phyloP scores from a whole-genome alignment of 2,797 vertebrate species.

The Chrosomus eos region DNA sequence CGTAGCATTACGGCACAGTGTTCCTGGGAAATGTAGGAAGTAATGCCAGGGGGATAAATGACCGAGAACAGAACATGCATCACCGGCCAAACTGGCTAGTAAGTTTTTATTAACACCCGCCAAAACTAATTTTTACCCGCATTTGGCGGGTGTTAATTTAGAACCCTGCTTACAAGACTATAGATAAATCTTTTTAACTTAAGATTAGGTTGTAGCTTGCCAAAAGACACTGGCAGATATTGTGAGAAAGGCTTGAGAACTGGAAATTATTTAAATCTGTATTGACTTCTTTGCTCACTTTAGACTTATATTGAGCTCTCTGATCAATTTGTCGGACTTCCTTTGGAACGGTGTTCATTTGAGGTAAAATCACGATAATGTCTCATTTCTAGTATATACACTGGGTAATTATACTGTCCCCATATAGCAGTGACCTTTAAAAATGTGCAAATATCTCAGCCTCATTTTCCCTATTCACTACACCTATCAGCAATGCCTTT shows the following conservation, averaged over 20 bases:
- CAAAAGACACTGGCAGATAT: not conserved
- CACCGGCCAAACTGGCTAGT: too few species aligned
- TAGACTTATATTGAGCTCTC: conserved; percentile 11
- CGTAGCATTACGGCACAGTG: too few species aligned
- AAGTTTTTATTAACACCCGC: too few species aligned
- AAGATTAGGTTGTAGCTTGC: not conserved
- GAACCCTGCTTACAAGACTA: not conserved
- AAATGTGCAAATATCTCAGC: not conserved
- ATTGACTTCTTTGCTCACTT: not conserved
- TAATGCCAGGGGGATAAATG: too few species aligned
- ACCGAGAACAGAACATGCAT: too few species aligned
- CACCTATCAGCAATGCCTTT: not conserved
- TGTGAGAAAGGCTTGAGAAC: not conserved
- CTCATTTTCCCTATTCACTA: not conserved
- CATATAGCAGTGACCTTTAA: conserved; percentile 1
- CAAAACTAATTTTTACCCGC: too few species aligned
- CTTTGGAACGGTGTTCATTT: conserved; percentile 10
- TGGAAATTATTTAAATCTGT: not conserved
- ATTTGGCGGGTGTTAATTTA: too few species aligned
- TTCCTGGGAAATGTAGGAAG: too few species aligned
- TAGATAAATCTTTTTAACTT: not conserved
- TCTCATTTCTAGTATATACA: conserved; percentile 5
- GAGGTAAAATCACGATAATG: not conserved
- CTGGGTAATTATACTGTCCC: not conserved
- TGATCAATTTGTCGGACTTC: conserved; percentile 13